These are phyloP conservation scores for Acipenser ruthenus DNA, from an alignment of 2,797 vertebrate species.

Conservation along the genomic window DNA sequence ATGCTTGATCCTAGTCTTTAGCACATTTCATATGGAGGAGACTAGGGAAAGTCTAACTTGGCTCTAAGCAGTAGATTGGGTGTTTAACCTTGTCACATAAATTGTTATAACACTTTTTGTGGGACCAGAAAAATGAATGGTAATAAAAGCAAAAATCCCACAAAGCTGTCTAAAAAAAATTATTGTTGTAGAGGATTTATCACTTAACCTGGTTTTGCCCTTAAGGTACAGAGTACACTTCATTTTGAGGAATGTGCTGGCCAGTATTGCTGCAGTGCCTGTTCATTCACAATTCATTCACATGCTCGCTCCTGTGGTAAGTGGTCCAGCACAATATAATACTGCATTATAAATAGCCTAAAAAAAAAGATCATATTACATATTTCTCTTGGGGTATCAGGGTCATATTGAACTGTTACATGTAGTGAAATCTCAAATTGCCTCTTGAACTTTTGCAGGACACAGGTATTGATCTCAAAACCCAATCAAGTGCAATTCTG, in stretches of 20 bases:
- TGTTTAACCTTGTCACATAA: conserved; percentile 1
- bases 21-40: background rate
- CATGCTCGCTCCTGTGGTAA: too few relatives aligned
- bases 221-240: background rate
- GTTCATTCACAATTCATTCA: too few relatives aligned
- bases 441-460: background rate
- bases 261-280: too few relatives aligned
- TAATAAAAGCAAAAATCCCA: background rate
- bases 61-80: background rate
- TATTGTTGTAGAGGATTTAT: background rate
- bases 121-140: background rate
- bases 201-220: background rate
- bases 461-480: conserved; percentile 12
- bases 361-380: background rate
- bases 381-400: background rate
- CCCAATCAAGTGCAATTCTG: conserved; percentile 1
- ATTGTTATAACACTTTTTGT: background rate
- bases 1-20: background rate
- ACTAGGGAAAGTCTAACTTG: background rate
- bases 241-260: too few relatives aligned
- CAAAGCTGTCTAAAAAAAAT: background rate
- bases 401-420: conserved; percentile 3
- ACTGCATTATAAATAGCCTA: background rate
- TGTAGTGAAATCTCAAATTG: background rate
- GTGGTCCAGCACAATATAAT: background rate